A percentile compares a stretch with the other conserved stretches of the same genome.
Conservation (phyloP, 2,888 invertebrate genomes). For the Minunthozetes semirufus region DNA sequence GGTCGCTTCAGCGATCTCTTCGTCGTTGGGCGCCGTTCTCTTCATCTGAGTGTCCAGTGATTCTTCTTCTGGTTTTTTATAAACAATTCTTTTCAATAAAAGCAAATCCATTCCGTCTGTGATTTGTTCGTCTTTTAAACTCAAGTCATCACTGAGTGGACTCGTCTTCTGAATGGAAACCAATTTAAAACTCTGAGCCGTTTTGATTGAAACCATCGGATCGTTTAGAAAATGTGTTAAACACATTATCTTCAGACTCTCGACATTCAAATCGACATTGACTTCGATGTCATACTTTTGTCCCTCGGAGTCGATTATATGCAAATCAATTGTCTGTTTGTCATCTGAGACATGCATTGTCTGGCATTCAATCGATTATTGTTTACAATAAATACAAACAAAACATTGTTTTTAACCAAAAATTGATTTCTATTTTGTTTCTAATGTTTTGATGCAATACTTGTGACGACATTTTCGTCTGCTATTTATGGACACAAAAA, state of each 20-base stretch:
- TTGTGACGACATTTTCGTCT: no score
- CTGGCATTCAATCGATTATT: not conserved
- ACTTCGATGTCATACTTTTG: conserved; percentile 37
- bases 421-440: not conserved
- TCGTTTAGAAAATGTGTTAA: conserved; percentile 48
- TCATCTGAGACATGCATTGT: conserved; percentile 1
- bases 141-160: conserved; percentile 48
- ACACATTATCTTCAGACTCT: conserved; percentile 49
- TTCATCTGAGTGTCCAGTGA: not conserved
- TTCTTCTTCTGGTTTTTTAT: conserved; percentile 8
- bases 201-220: conserved; percentile 47
- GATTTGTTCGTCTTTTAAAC: conserved; percentile 46
- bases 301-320: not conserved
- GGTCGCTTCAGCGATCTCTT: conserved; percentile 43
- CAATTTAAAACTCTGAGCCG: conserved; percentile 48
- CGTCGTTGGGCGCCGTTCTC: conserved; percentile 39
- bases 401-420: not conserved
- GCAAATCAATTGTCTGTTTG: conserved; percentile 6
- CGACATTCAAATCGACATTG: conserved; percentile 47
- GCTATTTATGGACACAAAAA: no score
- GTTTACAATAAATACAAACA: not conserved
- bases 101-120: conserved; percentile 36
- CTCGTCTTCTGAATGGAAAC: conserved; percentile 48
- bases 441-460: no score
- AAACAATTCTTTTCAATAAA: not conserved